These are phyloP conservation scores for Botrylloides violaceus DNA, from an alignment of 23 tunicate species.

Conservation along the genomic window DNA sequence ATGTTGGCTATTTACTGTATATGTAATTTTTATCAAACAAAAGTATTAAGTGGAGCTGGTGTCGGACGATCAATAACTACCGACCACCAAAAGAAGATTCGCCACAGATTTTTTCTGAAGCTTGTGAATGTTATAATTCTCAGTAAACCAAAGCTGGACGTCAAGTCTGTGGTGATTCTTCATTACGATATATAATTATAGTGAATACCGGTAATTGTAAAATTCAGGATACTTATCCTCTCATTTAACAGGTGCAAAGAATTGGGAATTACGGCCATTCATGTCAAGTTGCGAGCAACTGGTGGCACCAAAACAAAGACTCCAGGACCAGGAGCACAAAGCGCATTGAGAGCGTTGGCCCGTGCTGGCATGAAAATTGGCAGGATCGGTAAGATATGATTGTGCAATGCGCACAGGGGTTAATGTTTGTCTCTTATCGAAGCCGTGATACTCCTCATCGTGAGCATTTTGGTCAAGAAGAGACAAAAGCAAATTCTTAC, in stretches of 20 bases:
- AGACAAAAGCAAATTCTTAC: conserved; percentile 33
- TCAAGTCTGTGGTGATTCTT: too few species aligned
- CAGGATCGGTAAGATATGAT: conserved; percentile 66
- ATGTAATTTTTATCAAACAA: too few species aligned
- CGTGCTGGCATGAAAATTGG: conserved; percentile 99
- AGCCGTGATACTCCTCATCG: conserved; percentile 23
- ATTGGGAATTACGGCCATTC: conserved; percentile 94
- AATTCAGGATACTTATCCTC: too few species aligned
- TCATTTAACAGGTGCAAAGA: conserved; percentile 69
- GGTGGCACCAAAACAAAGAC: conserved; percentile 98
- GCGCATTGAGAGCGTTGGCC: conserved; percentile 94
- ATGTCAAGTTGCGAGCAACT: conserved; percentile 93
- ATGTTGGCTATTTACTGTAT: too few species aligned
- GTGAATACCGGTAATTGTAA: too few species aligned
- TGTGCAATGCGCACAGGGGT: not conserved
- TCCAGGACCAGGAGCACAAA: conserved; percentile 99
- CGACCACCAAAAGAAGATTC: too few species aligned
- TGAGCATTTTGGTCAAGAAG: conserved; percentile 35
- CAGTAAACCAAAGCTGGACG: too few species aligned
- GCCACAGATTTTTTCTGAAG: too few species aligned
- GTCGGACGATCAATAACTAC: too few species aligned
- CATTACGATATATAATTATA: too few species aligned
- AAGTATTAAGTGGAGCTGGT: too few species aligned
- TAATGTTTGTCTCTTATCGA: conserved; percentile 39
- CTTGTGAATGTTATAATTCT: too few species aligned